Conservation (phyloP, 2,888 invertebrate genomes). For the Thysanoteuthis rhombus region DNA sequence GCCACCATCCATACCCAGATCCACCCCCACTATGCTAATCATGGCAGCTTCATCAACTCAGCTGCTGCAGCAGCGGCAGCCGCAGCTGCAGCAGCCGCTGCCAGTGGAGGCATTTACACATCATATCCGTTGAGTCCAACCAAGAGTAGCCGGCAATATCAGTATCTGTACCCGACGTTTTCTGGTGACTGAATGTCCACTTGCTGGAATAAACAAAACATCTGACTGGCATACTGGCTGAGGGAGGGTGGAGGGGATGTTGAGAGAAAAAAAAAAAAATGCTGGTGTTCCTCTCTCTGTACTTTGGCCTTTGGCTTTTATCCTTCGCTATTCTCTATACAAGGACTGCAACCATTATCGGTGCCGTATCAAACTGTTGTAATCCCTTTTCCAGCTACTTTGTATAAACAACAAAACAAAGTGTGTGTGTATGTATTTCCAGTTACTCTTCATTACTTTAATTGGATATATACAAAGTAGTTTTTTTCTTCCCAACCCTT, state of each 20-base stretch:
- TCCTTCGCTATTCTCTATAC: not conserved
- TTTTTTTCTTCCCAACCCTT: not conserved
- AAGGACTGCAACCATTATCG: not conserved
- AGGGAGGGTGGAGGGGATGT: not conserved
- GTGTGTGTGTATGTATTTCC: not conserved
- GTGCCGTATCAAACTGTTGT: not conserved
- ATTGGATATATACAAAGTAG: not conserved
- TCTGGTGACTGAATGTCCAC: slow-evolving; percentile 71
- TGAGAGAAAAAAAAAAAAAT: too few relatives aligned
- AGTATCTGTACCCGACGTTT: slow-evolving; percentile 77
- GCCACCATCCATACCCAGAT: slow-evolving; percentile 61
- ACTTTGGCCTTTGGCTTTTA: not conserved
- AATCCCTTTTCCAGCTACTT: not conserved
- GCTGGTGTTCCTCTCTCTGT: not conserved
- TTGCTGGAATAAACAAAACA: not conserved
- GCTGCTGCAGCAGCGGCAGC: slow-evolving; percentile 65
- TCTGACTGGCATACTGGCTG: not conserved
- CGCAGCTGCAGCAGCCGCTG: slow-evolving; percentile 68
- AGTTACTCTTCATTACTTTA: not conserved
- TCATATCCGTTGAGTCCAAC: slow-evolving; percentile 76
- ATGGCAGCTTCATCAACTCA: slow-evolving; percentile 72
- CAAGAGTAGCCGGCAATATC: slow-evolving; percentile 74
- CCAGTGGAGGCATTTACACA: slow-evolving; percentile 74
- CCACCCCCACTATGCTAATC: slow-evolving; percentile 72
- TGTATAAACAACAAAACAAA: not conserved